Percentiles rank a stretch among this genome's conserved stretches.
These are phyloP conservation scores for Gnathonemus longibarbis DNA, from an alignment of 2,113 vertebrate species.

Conservation along the genomic window DNA sequence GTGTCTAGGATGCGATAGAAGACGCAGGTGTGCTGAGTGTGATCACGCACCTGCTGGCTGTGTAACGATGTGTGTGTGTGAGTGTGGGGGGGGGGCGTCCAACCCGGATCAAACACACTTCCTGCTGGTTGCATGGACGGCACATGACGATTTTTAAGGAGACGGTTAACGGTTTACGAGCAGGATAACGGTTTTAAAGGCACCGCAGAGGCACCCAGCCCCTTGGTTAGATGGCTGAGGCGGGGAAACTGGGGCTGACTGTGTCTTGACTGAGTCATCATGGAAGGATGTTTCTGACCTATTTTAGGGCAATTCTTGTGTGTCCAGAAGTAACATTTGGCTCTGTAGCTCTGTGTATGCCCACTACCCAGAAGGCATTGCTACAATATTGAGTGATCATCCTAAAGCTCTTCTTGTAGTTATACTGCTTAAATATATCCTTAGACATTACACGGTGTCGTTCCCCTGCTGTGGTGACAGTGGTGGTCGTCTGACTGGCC, in stretches of 20 bases:
- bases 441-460: background rate
- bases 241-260: background rate
- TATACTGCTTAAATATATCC: background rate
- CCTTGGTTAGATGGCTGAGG: background rate
- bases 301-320: background rate
- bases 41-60: background rate
- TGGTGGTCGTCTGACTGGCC: background rate
- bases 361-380: background rate
- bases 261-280: background rate
- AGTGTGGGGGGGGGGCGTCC: background rate
- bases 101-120: background rate
- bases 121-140: background rate
- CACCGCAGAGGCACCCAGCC: background rate
- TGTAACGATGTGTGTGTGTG: background rate
- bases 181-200: no score
- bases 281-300: background rate
- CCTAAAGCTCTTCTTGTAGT: background rate
- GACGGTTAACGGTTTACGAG: no score
- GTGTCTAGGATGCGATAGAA: background rate
- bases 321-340: constrained; percentile 11
- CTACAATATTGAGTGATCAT: background rate
- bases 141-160: background rate
- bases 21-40: background rate
- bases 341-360: background rate
- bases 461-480: background rate